Percentiles rank a stretch among this genome's conserved stretches.
These are phyloP conservation scores for Watsonalla binaria DNA, from an alignment of 2,888 invertebrate genomes.

Conservation along the genomic window DNA sequence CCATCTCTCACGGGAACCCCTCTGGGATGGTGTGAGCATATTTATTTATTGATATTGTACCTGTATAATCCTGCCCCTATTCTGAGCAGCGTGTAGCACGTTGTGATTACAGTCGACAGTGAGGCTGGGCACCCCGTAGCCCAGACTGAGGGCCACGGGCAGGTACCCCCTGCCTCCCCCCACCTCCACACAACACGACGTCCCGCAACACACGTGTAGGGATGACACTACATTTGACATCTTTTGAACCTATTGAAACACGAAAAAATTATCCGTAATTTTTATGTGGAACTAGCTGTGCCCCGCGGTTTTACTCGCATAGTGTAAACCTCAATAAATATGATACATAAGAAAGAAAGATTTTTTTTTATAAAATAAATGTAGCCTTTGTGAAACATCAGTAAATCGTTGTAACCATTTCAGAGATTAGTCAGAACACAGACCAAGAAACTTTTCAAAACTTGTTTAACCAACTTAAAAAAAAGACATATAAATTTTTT, in stretches of 20 bases:
- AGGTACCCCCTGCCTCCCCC: conserved; percentile 95
- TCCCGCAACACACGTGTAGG: conserved; percentile 80
- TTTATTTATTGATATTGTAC: too few relatives aligned
- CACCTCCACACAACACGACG: conserved; percentile 88
- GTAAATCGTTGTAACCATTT: too few relatives aligned
- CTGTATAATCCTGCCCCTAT: conserved; percentile 79
- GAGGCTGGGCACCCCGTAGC: conserved; percentile 84
- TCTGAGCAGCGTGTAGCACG: conserved; percentile 72
- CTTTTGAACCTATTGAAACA: conserved; percentile 75
- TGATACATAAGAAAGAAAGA: too few relatives aligned
- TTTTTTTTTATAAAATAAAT: background rate
- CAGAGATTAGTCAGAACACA: too few relatives aligned
- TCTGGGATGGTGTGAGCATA: too few relatives aligned
- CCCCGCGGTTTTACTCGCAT: too few relatives aligned
- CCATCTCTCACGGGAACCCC: too few relatives aligned
- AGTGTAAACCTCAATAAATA: too few relatives aligned
- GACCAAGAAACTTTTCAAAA: too few relatives aligned
- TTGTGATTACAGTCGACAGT: conserved; percentile 87
- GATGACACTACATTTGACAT: conserved; percentile 80
- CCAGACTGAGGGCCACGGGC: conserved; percentile 84
- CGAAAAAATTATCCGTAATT: background rate
- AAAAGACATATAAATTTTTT: too few relatives aligned
- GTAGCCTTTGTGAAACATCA: too few relatives aligned
- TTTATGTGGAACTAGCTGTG: background rate
- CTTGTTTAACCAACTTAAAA: too few relatives aligned